A percentile compares a stretch with the other conserved stretches of the same genome.
Evolutionary conservation across 2,113 vertebrate genomes (phyloP).

Genomic region (Leptobrachium ailaonicum): DNA sequence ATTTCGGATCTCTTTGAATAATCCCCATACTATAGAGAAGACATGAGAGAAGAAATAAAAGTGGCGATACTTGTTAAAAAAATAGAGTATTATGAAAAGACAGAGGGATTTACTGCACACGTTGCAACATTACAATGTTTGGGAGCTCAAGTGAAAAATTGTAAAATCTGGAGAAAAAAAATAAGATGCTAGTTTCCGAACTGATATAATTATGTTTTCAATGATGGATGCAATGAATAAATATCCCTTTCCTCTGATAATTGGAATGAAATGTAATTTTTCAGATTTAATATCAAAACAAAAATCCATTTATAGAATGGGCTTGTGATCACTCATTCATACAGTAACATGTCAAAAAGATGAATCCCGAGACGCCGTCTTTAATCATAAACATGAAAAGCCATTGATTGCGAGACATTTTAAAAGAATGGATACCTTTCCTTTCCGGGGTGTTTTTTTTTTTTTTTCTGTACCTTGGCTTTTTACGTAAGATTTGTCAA

Average conservation of each 20-base stretch:
- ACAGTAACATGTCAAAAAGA: background rate
- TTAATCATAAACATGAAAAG: background rate
- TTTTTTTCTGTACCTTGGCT: no score
- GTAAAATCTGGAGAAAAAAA: background rate
- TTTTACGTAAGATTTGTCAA: background rate
- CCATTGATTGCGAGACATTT: background rate
- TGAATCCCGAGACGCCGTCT: background rate
- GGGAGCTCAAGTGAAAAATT: background rate
- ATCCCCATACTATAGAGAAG: no score
- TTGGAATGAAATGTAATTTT: background rate
- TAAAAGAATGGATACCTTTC: background rate
- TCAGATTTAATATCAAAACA: background rate
- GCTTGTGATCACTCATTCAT: background rate
- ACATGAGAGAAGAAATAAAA: no score
- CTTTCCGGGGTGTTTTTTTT: background rate
- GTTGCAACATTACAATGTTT: background rate
- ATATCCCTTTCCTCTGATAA: background rate
- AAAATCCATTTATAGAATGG: slow-evolving; percentile 1
- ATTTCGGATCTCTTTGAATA: no score
- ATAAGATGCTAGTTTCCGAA: background rate
- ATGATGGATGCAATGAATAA: background rate
- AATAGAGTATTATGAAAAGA: no score
- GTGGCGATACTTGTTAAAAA: no score
- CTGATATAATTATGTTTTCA: background rate
- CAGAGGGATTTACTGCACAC: no score